Base-by-base conservation (phyloP, 2,113 vertebrate species). In the Amblyornis subalaris region DNA sequence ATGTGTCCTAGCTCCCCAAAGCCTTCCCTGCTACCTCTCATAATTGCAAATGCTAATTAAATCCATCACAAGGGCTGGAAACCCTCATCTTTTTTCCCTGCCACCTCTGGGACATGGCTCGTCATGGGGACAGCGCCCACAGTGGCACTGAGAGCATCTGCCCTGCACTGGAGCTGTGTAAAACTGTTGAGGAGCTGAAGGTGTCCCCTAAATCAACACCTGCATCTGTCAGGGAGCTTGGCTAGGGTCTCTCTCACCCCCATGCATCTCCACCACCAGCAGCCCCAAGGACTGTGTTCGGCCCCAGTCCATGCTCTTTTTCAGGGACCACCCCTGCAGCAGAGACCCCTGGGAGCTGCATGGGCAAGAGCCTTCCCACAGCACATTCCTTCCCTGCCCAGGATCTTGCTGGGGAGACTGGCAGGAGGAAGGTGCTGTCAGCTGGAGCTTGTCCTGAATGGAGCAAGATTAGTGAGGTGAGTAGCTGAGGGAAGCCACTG, bases 271-370 rank as follows among this genome's bases (percentile, higher is more conserved):
- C 9, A 50, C 50, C 72, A 35, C n/a, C 45, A 78, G 57, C 72
- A 84, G 50, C 57, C 36, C 26, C 36, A 64, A 53, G 36, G 73
- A 62, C 55, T 61, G n/a, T 55, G 25, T 81, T 75, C 62, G 65
- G 44, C 38, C 50, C n/a, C 25, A 71, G 12, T 48, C 57, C 1
- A 1, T 57, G 29, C 45, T 74, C 45, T 65, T 82, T 64, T 53
- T 45, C 50, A 64, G 55, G n/a, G 44, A 33, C 38, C 51, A 61
- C 20, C 28, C 69, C 50, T 54, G 23, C 42, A 65, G 58, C n/a
- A 47, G 35, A 42, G 13, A 19, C 23, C 53, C 44, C 86, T 98
- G 98, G 88, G 40, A 84, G 58, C 22, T 64, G n/a, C 40, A 64
- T 73, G 69, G 42, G n/a, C 23, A 84, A 73, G 81, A 98, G 57